Percentiles rank a stretch among this genome's conserved stretches.
Conservation (phyloP, 1,140 invertebrate genomes). For the Armadillidium nasatum region DNA sequence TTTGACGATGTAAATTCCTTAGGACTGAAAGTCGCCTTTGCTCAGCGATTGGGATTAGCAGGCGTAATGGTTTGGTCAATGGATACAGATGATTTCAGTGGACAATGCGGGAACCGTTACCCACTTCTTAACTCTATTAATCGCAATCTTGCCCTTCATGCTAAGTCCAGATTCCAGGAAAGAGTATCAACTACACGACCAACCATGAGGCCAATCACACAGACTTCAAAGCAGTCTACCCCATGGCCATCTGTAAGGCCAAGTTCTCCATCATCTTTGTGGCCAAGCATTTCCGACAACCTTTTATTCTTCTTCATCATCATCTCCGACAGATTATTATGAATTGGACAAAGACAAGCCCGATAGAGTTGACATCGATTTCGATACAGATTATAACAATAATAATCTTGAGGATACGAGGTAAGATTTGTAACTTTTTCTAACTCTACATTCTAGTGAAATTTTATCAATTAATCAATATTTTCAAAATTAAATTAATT, state of each 20-base stretch:
- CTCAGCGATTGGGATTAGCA: slow-evolving; percentile 54
- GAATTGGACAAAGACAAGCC: not conserved
- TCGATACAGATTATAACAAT: not conserved
- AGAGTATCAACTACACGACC: not conserved
- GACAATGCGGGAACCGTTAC: slow-evolving; percentile 52
- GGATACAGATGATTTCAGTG: slow-evolving; percentile 67
- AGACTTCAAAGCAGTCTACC: not conserved
- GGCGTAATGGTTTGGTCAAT: slow-evolving; percentile 70
- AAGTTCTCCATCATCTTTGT: too few relatives aligned
- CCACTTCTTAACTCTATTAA: not conserved
- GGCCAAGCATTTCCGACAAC: too few relatives aligned
- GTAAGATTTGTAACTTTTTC: not conserved
- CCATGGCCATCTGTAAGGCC: too few relatives aligned
- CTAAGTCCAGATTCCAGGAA: not conserved
- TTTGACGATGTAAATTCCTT: slow-evolving; percentile 49
- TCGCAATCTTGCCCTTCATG: not conserved
- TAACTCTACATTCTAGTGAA: too few relatives aligned
- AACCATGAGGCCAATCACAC: not conserved
- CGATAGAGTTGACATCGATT: not conserved
- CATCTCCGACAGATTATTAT: not conserved
- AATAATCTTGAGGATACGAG: not conserved
- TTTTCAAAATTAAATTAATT: too few relatives aligned
- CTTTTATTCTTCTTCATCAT: too few relatives aligned
- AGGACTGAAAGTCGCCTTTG: slow-evolving; percentile 51
- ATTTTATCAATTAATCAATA: too few relatives aligned